Conservation (phyloP, 2,888 invertebrate genomes). For the Scotopteryx bipunctaria region DNA sequence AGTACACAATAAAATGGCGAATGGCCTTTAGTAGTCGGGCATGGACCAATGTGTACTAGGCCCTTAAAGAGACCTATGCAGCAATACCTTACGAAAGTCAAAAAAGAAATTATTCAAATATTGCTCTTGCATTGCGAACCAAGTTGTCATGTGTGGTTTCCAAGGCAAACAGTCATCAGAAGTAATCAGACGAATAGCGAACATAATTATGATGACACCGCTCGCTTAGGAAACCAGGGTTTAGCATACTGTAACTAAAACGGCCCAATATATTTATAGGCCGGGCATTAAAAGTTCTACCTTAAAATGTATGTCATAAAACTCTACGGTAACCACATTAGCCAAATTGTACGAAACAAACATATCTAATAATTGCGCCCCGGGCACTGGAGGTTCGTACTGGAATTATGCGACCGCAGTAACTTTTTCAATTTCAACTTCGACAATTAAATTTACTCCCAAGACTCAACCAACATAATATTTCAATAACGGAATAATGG, state of each 20-base stretch:
- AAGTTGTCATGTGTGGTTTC: no score
- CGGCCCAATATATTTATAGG: constrained; percentile 37
- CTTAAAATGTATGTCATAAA: constrained; percentile 62
- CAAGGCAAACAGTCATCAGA: no score
- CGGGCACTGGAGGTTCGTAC: constrained; percentile 60
- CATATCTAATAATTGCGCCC: constrained; percentile 74
- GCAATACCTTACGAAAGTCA: no score
- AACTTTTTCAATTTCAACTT: constrained; percentile 82
- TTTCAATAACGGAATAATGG: constrained; percentile 68
- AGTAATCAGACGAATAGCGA: no score
- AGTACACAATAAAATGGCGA: no score
- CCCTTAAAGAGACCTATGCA: no score
- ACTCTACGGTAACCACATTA: constrained; percentile 64
- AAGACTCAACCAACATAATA: constrained; percentile 70
- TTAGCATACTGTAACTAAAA: constrained; percentile 13
- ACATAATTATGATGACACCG: no score
- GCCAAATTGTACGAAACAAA: constrained; percentile 76
- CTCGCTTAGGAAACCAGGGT: no score
- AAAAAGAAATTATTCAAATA: no score
- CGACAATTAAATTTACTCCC: constrained; percentile 78
- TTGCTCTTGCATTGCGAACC: neutral
- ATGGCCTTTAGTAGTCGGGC: no score
- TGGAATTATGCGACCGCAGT: constrained; percentile 72
- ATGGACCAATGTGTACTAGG: no score
- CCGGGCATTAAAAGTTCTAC: constrained; percentile 34